phyloP scores from a whole-genome alignment of 2,113 vertebrate genomes.

The Falcunculus frontatus region DNA sequence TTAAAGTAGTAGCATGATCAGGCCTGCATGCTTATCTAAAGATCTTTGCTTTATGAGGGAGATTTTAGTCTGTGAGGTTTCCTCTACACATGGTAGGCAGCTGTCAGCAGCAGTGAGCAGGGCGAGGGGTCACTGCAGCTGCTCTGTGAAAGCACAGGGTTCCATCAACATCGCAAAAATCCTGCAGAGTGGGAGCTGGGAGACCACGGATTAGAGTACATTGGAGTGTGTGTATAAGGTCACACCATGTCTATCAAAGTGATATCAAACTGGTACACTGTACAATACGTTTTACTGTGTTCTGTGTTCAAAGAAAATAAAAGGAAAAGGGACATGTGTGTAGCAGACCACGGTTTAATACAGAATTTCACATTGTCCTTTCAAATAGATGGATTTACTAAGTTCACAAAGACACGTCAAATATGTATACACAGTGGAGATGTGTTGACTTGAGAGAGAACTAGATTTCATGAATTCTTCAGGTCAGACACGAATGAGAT shows the following conservation, averaged over 20 bases:
- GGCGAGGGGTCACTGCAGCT: slow-evolving; percentile 74
- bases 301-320: slow-evolving; percentile 70
- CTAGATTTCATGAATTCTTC: neutral
- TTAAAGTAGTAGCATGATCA: slow-evolving; percentile 60
- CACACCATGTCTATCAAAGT: slow-evolving; percentile 76
- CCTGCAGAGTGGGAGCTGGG: slow-evolving; percentile 77
- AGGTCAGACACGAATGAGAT: neutral
- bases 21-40: slow-evolving; percentile 70
- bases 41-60: slow-evolving; percentile 66
- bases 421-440: neutral
- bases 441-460: slow-evolving; percentile 26
- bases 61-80: slow-evolving; percentile 76
- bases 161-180: slow-evolving; percentile 80
- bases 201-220: slow-evolving; percentile 73
- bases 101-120: slow-evolving; percentile 77
- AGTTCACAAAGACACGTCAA: neutral
- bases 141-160: slow-evolving; percentile 76
- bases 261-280: slow-evolving; percentile 57
- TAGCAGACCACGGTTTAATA: slow-evolving; percentile 62
- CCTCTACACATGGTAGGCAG: slow-evolving; percentile 81
- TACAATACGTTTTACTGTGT: slow-evolving; percentile 74
- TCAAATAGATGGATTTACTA: slow-evolving; percentile 54
- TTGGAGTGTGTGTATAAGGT: slow-evolving; percentile 73
- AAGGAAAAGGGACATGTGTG: slow-evolving; percentile 69
- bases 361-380: slow-evolving; percentile 56